Percentiles rank a stretch among this genome's conserved stretches.
Evolutionary conservation across 2,113 vertebrate genomes (phyloP).

Genomic region (Coregonus clupeaformis): DNA sequence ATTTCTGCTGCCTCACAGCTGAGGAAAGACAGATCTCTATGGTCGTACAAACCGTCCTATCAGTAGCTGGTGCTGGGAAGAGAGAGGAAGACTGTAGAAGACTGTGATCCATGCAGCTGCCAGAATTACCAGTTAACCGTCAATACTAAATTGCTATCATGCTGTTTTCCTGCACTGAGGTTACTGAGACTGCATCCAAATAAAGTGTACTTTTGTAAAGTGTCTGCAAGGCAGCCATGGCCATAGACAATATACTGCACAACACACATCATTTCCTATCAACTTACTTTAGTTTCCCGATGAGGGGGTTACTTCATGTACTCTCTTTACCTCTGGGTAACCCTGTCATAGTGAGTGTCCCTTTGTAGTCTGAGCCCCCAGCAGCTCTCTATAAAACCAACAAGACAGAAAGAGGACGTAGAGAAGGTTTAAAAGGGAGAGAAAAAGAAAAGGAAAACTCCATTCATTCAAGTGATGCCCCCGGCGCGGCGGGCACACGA

Average conservation of each 20-base stretch:
- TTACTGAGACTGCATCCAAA: background rate
- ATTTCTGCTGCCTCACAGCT: slow-evolving; percentile 18
- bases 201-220: no score
- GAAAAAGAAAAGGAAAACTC: slow-evolving; percentile 23
- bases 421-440: slow-evolving; percentile 29
- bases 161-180: background rate
- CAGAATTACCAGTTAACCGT: background rate
- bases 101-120: background rate
- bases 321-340: slow-evolving; percentile 39
- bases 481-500: slow-evolving; percentile 45
- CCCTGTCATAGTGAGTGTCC: slow-evolving; percentile 44
- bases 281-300: background rate
- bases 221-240: no score
- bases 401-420: slow-evolving; percentile 44
- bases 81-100: background rate
- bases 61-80: slow-evolving; percentile 3
- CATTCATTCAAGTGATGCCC: slow-evolving; percentile 49
- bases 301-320: background rate
- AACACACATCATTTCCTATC: no score
- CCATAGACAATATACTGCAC: no score
- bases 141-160: background rate
- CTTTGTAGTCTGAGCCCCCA: slow-evolving; percentile 44
- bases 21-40: background rate
- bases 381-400: slow-evolving; percentile 48
- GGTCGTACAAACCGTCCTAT: background rate